Conservation (phyloP, 2,113 vertebrate genomes). For the Raja brachyura region DNA sequence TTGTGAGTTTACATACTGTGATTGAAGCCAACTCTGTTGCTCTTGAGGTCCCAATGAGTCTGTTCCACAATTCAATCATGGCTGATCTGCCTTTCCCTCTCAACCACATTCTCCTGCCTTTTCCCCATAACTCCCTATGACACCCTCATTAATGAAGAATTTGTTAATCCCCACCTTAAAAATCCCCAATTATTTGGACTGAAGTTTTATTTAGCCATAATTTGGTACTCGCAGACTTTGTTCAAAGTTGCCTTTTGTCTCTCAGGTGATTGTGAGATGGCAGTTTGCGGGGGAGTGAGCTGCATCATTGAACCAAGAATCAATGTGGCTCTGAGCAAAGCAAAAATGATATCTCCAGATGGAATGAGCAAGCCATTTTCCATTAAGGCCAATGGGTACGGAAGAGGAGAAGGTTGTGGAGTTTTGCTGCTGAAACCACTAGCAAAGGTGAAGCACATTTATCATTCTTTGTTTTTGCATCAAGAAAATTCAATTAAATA, state of each 20-base stretch:
- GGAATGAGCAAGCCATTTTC: conserved; percentile 75
- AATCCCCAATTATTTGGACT: no score
- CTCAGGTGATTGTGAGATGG: conserved; percentile 73
- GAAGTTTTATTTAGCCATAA: not conserved
- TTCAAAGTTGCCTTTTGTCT: conserved; percentile 36
- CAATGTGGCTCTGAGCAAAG: conserved; percentile 72
- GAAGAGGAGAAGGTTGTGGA: conserved; percentile 78
- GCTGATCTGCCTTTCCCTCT: no score
- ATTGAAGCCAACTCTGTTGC: no score
- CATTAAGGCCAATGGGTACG: conserved; percentile 67
- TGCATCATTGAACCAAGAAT: conserved; percentile 67
- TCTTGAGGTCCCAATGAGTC: no score
- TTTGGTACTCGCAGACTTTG: not conserved
- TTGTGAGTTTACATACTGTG: no score
- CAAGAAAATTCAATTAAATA: not conserved
- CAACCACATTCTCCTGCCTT: no score
- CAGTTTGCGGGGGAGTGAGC: conserved; percentile 73
- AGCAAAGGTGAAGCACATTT: conserved; percentile 52
- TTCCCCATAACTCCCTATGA: no score
- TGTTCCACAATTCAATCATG: no score
- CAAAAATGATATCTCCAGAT: conserved; percentile 73
- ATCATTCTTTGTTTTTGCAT: not conserved
- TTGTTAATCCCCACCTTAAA: no score
- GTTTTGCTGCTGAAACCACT: conserved; percentile 70
- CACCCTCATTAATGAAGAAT: no score